phyloP scores from a whole-genome alignment of 2,888 invertebrate genomes.

The Ditula angustiorana region DNA sequence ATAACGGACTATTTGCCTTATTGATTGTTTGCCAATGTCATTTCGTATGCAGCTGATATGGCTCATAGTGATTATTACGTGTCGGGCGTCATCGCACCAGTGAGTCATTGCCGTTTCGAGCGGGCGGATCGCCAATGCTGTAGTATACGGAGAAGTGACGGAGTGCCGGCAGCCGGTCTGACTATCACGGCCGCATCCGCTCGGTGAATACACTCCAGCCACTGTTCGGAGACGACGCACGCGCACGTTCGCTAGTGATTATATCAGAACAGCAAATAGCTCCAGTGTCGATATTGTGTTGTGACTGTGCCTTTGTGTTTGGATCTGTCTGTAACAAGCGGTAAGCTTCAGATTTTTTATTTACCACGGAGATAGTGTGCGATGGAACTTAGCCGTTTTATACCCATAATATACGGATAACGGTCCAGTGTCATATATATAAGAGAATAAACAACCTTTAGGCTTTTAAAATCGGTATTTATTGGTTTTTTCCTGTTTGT shows the following conservation, averaged over 20 bases:
- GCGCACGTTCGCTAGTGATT: conserved; percentile 71
- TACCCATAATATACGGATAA: conserved; percentile 1
- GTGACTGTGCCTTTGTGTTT: conserved; percentile 51
- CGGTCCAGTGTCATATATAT: conserved; percentile 14
- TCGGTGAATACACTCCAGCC: conserved; percentile 57
- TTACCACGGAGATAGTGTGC: background rate
- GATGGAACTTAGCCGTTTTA: background rate
- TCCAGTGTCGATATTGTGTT: conserved; percentile 64
- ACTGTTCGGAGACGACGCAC: conserved; percentile 64
- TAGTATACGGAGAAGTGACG: conserved; percentile 63
- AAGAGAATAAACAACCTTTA: conserved; percentile 14
- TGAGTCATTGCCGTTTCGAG: conserved; percentile 58
- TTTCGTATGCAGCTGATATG: conserved; percentile 34
- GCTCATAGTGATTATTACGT: conserved; percentile 37
- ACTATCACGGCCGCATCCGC: conserved; percentile 72
- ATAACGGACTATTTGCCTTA: conserved; percentile 19
- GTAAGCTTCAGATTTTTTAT: conserved; percentile 8
- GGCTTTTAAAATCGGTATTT: background rate
- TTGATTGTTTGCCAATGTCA: conserved; percentile 28
- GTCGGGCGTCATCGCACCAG: conserved; percentile 40
- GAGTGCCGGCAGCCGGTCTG: conserved; percentile 66
- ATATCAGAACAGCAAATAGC: conserved; percentile 72
- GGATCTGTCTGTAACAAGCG: conserved; percentile 27
- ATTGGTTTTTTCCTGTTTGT: conserved; percentile 26
- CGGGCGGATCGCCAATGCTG: conserved; percentile 36